Evolutionary conservation across 2,888 invertebrate genomes (phyloP).

Genomic region (Metalampra italica): DNA sequence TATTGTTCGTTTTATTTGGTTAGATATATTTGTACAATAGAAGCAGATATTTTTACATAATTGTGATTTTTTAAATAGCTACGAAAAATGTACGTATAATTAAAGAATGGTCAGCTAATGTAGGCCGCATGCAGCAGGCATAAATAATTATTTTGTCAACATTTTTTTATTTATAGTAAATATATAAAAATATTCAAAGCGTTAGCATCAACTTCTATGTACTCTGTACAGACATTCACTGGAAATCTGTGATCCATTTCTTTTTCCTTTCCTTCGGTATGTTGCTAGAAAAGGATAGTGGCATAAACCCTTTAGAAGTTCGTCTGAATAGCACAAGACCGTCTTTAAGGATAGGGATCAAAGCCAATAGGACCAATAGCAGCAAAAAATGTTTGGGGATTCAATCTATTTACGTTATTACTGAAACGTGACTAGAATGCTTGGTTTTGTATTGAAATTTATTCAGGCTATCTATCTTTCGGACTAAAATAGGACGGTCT

Average conservation of each 20-base stretch:
- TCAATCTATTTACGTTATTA: slow-evolving; percentile 62
- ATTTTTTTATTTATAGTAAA: too few species aligned
- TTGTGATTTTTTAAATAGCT: slow-evolving; percentile 6
- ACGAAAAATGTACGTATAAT: too few species aligned
- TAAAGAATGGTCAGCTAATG: too few species aligned
- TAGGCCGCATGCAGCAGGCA: too few species aligned
- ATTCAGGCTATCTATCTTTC: slow-evolving; percentile 37
- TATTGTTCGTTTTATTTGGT: slow-evolving; percentile 3
- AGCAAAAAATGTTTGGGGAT: slow-evolving; percentile 53
- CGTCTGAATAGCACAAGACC: slow-evolving; percentile 25
- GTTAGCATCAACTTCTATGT: slow-evolving; percentile 15
- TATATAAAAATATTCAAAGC: slow-evolving; percentile 15
- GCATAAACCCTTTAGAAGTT: slow-evolving; percentile 20
- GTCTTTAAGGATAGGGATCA: slow-evolving; percentile 39
- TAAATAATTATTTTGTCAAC: too few species aligned
- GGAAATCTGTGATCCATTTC: slow-evolving; percentile 17
- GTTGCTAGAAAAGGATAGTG: slow-evolving; percentile 22
- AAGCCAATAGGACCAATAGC: slow-evolving; percentile 47
- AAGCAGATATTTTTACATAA: too few species aligned
- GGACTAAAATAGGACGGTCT: slow-evolving; percentile 27
- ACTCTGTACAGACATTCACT: slow-evolving; percentile 21
- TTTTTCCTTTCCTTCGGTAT: slow-evolving; percentile 15
- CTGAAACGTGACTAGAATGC: slow-evolving; percentile 51
- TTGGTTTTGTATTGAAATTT: slow-evolving; percentile 48
- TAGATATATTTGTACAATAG: too few species aligned